These are phyloP conservation scores for Boulengeromyrus knoepffleri DNA, from an alignment of 2,113 vertebrate genomes.

Conservation along the genomic window DNA sequence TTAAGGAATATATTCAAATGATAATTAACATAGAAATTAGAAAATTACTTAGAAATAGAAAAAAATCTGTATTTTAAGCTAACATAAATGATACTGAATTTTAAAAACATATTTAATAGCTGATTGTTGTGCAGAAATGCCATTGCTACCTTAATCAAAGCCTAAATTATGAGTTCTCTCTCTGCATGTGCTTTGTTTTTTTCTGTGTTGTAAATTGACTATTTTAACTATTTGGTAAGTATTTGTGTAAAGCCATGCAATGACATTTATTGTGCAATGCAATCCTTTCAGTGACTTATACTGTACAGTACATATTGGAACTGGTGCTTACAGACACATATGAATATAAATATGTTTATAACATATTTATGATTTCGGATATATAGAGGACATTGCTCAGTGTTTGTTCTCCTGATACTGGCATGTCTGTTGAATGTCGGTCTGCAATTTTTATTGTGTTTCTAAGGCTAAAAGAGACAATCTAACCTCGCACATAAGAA, in stretches of 20 bases:
- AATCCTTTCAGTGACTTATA: neutral
- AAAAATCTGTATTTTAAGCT: neutral
- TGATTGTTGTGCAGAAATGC: neutral
- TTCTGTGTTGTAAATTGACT: neutral
- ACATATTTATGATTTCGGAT: neutral
- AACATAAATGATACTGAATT: neutral
- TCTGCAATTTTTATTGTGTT: neutral
- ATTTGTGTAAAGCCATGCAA: neutral
- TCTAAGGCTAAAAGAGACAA: neutral
- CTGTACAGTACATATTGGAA: neutral
- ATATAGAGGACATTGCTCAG: neutral
- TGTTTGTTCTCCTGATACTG: neutral
- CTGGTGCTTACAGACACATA: neutral
- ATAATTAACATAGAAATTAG: neutral
- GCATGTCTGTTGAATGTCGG: neutral
- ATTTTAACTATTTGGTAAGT: neutral
- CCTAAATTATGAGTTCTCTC: neutral
- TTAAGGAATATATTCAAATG: neutral
- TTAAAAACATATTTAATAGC: neutral
- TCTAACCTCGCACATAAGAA: neutral
- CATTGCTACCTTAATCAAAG: neutral
- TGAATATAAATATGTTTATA: neutral
- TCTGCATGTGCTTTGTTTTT: neutral
- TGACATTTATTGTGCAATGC: neutral
- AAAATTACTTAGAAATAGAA: neutral